Evolutionary conservation across 2,888 invertebrate genomes (phyloP).

Genomic region (Nemotelus pantherinus): DNA sequence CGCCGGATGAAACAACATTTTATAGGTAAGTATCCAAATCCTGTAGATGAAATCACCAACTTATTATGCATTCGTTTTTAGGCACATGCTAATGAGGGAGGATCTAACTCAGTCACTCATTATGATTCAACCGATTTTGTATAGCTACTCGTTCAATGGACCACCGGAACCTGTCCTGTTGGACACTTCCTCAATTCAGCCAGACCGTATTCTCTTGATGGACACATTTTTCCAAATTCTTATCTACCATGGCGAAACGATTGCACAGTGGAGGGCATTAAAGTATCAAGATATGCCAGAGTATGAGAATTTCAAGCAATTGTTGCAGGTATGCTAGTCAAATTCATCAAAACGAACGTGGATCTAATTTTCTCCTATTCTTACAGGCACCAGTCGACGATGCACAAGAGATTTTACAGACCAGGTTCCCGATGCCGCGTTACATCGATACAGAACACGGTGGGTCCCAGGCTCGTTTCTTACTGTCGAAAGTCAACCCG

Average conservation of each 20-base stretch:
- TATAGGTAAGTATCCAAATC: slow-evolving; percentile 73
- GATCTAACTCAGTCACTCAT: slow-evolving; percentile 96
- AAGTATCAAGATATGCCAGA: slow-evolving; percentile 97
- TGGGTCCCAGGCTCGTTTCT: slow-evolving; percentile 98
- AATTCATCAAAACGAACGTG: background rate
- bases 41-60: background rate
- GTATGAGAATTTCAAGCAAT: slow-evolving; percentile 96
- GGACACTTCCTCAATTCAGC: slow-evolving; percentile 97
- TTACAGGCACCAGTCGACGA: slow-evolving; percentile 93
- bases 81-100: slow-evolving; percentile 97
- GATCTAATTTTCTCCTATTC: background rate
- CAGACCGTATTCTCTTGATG: slow-evolving; percentile 97
- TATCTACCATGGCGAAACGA: slow-evolving; percentile 99
- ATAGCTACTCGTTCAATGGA: slow-evolving; percentile 98
- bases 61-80: slow-evolving; percentile 58
- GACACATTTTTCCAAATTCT: slow-evolving; percentile 99
- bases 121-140: slow-evolving; percentile 99
- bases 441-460: slow-evolving; percentile 99
- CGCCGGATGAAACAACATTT: slow-evolving; percentile 98
- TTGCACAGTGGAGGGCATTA: slow-evolving; percentile 95
- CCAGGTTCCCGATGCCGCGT: slow-evolving; percentile 97
- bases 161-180: slow-evolving; percentile 97
- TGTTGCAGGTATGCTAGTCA: slow-evolving; percentile 68
- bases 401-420: slow-evolving; percentile 95
- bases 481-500: slow-evolving; percentile 99